Evolutionary conservation across 2,113 vertebrate genomes (phyloP).

Genomic region (Paracanthobrama guichenoti): DNA sequence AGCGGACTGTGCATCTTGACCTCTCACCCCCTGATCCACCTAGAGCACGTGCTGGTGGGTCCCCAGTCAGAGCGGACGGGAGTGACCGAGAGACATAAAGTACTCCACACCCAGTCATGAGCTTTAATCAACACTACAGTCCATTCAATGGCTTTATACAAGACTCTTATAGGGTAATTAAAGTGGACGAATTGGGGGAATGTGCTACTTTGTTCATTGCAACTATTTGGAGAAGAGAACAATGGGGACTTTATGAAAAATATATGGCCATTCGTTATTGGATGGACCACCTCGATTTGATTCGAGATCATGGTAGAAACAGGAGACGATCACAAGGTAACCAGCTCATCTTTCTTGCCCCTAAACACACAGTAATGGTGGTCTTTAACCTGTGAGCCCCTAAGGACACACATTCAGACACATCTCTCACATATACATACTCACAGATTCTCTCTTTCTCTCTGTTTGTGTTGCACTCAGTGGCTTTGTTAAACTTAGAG

Average conservation of each 20-base stretch:
- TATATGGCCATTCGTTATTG: not conserved
- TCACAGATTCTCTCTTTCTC: not conserved
- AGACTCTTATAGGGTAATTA: constrained; percentile 10
- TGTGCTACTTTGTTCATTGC: constrained; percentile 10
- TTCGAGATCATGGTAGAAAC: not conserved
- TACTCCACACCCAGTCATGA: constrained; percentile 28
- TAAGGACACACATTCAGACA: not conserved
- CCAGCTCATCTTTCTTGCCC: constrained; percentile 9
- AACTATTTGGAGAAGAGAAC: not conserved
- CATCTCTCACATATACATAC: not conserved
- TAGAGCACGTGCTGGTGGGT: constrained; percentile 61
- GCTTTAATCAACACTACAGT: constrained; percentile 36
- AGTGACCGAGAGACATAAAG: not conserved
- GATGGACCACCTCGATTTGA: not conserved
- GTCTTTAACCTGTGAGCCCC: not conserved
- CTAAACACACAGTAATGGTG: not conserved
- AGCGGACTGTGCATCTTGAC: constrained; percentile 54
- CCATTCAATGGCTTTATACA: constrained; percentile 16
- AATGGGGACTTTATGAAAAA: not conserved
- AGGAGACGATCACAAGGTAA: constrained; percentile 5
- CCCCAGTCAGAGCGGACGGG: constrained; percentile 42
- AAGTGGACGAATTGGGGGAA: not conserved
- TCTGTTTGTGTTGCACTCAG: not conserved
- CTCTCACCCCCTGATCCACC: constrained; percentile 46
- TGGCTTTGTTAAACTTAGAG: constrained; percentile 6